phyloP scores from a whole-genome alignment of 1,140 invertebrate genomes.

The Pogonomyrmex californicus region DNA sequence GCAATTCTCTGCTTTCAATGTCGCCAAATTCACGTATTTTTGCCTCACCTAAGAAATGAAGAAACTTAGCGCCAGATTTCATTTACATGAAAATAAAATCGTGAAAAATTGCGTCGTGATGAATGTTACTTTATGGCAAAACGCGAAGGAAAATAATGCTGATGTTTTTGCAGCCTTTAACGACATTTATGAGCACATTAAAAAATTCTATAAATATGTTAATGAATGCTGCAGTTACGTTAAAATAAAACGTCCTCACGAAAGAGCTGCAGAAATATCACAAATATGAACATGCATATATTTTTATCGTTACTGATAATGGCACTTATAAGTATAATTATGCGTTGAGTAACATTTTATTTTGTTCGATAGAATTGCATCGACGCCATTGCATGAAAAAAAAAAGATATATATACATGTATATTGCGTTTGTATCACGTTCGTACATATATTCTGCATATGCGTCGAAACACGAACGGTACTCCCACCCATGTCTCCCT shows the following conservation, averaged over 20 bases:
- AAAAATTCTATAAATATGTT: conserved; percentile 36
- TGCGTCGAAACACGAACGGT: conserved; percentile 43
- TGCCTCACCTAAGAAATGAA: background rate
- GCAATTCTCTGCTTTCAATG: background rate
- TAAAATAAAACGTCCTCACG: background rate
- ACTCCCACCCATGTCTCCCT: conserved; percentile 10
- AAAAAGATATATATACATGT: background rate
- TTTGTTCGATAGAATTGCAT: background rate
- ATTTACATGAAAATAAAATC: conserved; percentile 11
- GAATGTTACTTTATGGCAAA: background rate
- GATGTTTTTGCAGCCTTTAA: conserved; percentile 25
- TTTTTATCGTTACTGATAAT: background rate
- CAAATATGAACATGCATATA: background rate
- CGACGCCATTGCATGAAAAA: conserved; percentile 22
- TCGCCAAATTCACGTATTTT: background rate
- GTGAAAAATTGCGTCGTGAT: conserved; percentile 1
- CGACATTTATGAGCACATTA: conserved; percentile 17
- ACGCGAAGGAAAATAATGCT: background rate
- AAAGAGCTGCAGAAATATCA: background rate
- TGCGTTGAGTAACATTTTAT: background rate
- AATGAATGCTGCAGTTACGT: background rate
- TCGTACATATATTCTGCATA: conserved; percentile 1
- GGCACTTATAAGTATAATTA: conserved; percentile 10
- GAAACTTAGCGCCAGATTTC: background rate
- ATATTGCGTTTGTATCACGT: background rate